These are phyloP conservation scores for rabbit (Oryctolagus cuniculus) DNA, from an alignment of 2,113 vertebrate species.

Conservation along the genomic window mOryCun1.1 NC_091438.1:101499001-101499500, in stretches of 20 bases:
- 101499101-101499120: neutral
- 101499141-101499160: neutral
- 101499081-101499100: neutral
- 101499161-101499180: neutral
- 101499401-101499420: neutral
- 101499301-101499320: neutral
- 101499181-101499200: neutral
- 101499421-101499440: conserved; percentile 2
- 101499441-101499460: neutral
- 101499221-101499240: neutral
- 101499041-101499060: neutral
- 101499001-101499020: neutral
- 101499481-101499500: conserved; percentile 1
- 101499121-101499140: conserved; percentile 29
- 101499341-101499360: neutral
- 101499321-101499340: neutral
- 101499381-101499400: neutral
- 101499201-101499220: neutral
- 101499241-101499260: neutral
- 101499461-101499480: neutral
- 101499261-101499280: neutral
- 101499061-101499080: neutral
- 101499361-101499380: neutral
- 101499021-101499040: neutral
- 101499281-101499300: neutral